phyloP scores from a whole-genome alignment of 2,888 invertebrate genomes.

The Trilocha varians region DNA sequence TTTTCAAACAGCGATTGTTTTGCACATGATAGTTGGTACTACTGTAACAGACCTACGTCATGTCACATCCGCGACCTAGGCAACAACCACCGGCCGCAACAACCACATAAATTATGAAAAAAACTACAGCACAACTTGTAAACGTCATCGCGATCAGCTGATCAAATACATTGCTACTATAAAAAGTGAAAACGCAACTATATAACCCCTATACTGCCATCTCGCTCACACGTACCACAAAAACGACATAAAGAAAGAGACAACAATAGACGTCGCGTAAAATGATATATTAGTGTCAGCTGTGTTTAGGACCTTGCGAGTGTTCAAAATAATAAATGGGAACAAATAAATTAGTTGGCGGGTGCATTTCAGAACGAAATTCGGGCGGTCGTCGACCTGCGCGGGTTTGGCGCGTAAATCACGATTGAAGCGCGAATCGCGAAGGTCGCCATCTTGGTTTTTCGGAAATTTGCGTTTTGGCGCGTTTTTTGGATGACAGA shows the following conservation, averaged over 20 bases:
- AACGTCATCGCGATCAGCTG: conserved; percentile 73
- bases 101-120: conserved; percentile 70
- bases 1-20: too few species aligned
- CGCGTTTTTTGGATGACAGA: conserved; percentile 2
- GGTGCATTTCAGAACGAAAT: conserved; percentile 72
- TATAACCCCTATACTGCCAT: conserved; percentile 42
- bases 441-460: conserved; percentile 70
- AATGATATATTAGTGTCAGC: conserved; percentile 74
- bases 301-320: conserved; percentile 73
- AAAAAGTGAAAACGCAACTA: conserved; percentile 72
- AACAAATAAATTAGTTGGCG: conserved; percentile 69
- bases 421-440: conserved; percentile 66
- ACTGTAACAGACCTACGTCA: neutral
- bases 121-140: conserved; percentile 62
- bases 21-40: too few species aligned
- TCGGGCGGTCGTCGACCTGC: conserved; percentile 69
- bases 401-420: conserved; percentile 60
- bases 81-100: conserved; percentile 52
- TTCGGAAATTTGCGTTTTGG: conserved; percentile 66
- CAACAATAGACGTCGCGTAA: conserved; percentile 53
- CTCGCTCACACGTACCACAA: conserved; percentile 27
- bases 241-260: conserved; percentile 29
- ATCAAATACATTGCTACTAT: conserved; percentile 73
- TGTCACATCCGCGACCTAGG: conserved; percentile 57
- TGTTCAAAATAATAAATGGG: conserved; percentile 74